Conservation (phyloP, 2,888 invertebrate genomes). For the Rotaria macrura region DNA sequence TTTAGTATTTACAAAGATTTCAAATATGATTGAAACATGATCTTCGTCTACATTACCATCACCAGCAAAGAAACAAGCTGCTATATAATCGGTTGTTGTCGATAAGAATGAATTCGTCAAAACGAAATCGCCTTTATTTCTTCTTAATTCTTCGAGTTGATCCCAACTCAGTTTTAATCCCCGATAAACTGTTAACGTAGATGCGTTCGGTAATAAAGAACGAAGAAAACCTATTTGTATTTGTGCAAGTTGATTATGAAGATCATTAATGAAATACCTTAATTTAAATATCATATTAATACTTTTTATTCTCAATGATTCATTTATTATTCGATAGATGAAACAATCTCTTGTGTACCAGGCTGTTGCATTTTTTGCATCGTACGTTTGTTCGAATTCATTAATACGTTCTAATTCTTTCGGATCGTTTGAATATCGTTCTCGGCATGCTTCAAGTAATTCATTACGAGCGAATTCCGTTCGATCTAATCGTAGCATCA, state of each 20-base stretch:
- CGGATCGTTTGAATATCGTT: background rate
- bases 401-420: background rate
- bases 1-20: background rate
- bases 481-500: background rate
- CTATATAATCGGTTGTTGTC: background rate
- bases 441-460: background rate
- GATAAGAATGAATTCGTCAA: background rate
- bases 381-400: background rate
- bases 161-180: background rate
- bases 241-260: background rate
- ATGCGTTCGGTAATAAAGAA: background rate
- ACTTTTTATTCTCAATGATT: background rate
- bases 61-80: background rate
- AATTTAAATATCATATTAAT: background rate
- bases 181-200: background rate
- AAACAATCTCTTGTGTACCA: background rate
- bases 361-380: background rate
- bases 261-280: background rate
- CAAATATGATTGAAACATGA: background rate
- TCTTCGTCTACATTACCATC: background rate
- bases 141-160: background rate
- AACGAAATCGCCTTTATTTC: background rate
- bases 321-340: background rate
- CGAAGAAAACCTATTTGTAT: background rate
- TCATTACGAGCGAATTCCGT: background rate